A percentile compares a stretch with the other conserved stretches of the same genome.
These are phyloP conservation scores for Amiota minor DNA, from an alignment of 2,888 invertebrate species.

Conservation along the genomic window DNA sequence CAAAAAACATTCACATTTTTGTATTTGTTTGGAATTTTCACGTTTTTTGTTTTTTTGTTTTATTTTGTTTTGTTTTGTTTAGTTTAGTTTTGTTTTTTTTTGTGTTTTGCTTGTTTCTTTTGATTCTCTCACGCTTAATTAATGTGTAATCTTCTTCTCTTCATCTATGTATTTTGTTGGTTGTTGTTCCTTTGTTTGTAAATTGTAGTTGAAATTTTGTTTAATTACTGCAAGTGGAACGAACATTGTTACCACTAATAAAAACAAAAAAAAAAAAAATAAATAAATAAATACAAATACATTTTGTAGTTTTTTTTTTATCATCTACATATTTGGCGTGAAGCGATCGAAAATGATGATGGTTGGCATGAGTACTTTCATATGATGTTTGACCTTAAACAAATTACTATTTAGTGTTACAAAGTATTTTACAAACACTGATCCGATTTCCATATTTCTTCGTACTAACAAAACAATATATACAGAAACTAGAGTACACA, in stretches of 20 bases:
- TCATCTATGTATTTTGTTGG: background rate
- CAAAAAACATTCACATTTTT: conserved; percentile 33
- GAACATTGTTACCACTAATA: no score
- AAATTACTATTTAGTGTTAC: no score
- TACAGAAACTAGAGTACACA: no score
- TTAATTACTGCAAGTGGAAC: conserved; percentile 8
- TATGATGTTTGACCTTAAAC: no score
- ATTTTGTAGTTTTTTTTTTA: no score
- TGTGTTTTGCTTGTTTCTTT: conserved; percentile 22
- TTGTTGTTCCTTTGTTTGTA: background rate
- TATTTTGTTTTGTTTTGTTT: conserved; percentile 11
- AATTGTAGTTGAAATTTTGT: conserved; percentile 18
- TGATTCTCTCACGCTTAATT: conserved; percentile 10
- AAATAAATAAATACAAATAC: conserved; percentile 22
- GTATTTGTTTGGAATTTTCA: conserved; percentile 1
- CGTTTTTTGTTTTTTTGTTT: background rate
- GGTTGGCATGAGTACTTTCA: no score
- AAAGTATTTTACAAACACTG: no score
- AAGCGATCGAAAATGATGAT: no score
- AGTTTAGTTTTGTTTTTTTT: conserved; percentile 2
- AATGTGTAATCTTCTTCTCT: conserved; percentile 3
- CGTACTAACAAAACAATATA: no score
- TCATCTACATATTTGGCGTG: no score
- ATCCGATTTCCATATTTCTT: no score
- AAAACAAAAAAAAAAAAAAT: no score